phyloP scores from a whole-genome alignment of 2,888 invertebrate genomes.

The Molanna angustata region DNA sequence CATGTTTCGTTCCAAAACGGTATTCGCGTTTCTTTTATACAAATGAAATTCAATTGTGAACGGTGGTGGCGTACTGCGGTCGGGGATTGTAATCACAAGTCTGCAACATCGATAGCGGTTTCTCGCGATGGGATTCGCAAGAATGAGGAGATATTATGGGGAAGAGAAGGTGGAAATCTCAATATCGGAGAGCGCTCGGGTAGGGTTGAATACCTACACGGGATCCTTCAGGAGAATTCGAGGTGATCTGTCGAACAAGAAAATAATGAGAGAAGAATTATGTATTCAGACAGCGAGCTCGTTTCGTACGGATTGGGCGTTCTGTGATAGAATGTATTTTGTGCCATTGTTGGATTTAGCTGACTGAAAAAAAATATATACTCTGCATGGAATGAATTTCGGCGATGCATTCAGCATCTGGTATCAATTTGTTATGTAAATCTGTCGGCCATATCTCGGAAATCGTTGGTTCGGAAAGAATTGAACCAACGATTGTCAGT shows the following conservation, averaged over 20 bases:
- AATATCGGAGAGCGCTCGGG: conserved; percentile 5
- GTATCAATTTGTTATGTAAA: conserved; percentile 19
- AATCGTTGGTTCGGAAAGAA: no score
- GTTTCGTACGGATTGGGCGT: conserved; percentile 29
- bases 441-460: no score
- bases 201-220: no score
- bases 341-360: conserved; percentile 24
- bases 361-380: conserved; percentile 9
- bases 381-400: conserved; percentile 6
- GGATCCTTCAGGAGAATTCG: no score
- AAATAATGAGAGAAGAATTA: conserved; percentile 30
- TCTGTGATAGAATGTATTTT: conserved; percentile 29
- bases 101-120: conserved; percentile 1
- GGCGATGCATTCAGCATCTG: conserved; percentile 15
- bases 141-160: no score
- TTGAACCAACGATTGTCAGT: no score
- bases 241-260: conserved; percentile 20
- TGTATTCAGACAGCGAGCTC: conserved; percentile 29
- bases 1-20: conserved; percentile 11
- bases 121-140: no score
- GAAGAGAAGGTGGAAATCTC: neutral
- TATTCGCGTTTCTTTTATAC: conserved; percentile 13
- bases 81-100: conserved; percentile 22
- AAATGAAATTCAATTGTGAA: conserved; percentile 21
- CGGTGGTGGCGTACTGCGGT: conserved; percentile 17